These are phyloP conservation scores for Cyclopterus lumpus DNA, from an alignment of 2,797 vertebrate species.

Conservation along the genomic window DNA sequence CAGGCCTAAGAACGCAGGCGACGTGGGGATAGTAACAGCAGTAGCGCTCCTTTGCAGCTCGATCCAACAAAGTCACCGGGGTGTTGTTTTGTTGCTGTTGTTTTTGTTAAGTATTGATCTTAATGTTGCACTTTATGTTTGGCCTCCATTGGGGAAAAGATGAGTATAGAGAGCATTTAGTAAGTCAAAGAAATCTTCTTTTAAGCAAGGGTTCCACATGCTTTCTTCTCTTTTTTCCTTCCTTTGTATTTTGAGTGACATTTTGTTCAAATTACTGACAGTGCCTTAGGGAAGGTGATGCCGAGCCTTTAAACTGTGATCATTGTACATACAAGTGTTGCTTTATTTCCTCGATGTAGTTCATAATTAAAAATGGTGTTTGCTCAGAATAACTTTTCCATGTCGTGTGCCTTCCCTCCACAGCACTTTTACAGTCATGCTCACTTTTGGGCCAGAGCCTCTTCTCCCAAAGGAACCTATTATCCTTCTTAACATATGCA, in stretches of 20 bases:
- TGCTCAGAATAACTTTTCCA: slow-evolving; percentile 62
- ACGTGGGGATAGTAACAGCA: slow-evolving; percentile 47
- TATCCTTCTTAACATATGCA: slow-evolving; percentile 86
- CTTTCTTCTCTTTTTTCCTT: slow-evolving; percentile 52
- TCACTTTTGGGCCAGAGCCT: slow-evolving; percentile 78
- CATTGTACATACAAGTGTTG: slow-evolving; percentile 63
- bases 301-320: slow-evolving; percentile 69
- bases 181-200: slow-evolving; percentile 72
- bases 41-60: slow-evolving; percentile 54
- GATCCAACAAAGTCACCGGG: slow-evolving; percentile 69
- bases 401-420: slow-evolving; percentile 69
- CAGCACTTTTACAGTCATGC: slow-evolving; percentile 70
- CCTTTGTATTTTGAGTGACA: slow-evolving; percentile 71
- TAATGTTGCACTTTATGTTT: slow-evolving; percentile 72
- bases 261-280: slow-evolving; percentile 76
- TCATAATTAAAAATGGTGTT: slow-evolving; percentile 75
- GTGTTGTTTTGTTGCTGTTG: slow-evolving; percentile 75
- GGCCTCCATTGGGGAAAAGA: slow-evolving; percentile 71
- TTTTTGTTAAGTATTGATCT: slow-evolving; percentile 82
- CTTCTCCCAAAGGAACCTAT: slow-evolving; percentile 82
- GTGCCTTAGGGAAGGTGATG: slow-evolving; percentile 69
- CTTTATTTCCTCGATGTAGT: slow-evolving; percentile 62
- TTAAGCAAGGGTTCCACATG: slow-evolving; percentile 42
- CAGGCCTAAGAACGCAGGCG: slow-evolving; percentile 52
- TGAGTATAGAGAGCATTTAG: slow-evolving; percentile 76